Evolutionary conservation across 1,140 invertebrate genomes (phyloP).

Genomic region (Sarcophaga bullata): DNA sequence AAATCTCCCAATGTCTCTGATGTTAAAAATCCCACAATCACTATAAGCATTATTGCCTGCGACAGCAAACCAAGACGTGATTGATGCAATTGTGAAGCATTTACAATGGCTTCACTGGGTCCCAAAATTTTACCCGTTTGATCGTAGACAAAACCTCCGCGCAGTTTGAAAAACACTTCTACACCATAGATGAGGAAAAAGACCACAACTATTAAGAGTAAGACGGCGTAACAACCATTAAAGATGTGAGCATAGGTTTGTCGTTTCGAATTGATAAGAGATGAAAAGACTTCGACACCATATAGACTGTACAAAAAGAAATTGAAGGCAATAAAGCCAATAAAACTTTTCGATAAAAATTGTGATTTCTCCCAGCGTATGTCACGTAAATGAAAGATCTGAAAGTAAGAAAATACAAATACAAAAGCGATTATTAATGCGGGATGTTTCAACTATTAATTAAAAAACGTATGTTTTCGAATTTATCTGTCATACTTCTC

Average conservation of each 20-base stretch:
- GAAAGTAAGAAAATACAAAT: conserved; percentile 58
- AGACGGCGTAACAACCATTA: conserved; percentile 90
- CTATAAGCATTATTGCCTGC: conserved; percentile 86
- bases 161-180: conserved; percentile 94
- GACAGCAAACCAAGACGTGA: conserved; percentile 87
- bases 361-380: conserved; percentile 86
- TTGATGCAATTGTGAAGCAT: conserved; percentile 90
- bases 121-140: conserved; percentile 59
- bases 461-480: too few relatives aligned
- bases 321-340: conserved; percentile 93
- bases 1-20: conserved; percentile 90
- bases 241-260: conserved; percentile 76
- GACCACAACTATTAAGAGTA: conserved; percentile 89
- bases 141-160: conserved; percentile 67
- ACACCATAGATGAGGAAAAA: conserved; percentile 96
- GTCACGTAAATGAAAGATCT: conserved; percentile 91
- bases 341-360: conserved; percentile 92
- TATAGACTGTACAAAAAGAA: conserved; percentile 88
- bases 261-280: conserved; percentile 56
- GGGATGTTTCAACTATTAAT: too few relatives aligned
- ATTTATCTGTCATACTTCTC: too few relatives aligned
- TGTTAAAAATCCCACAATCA: conserved; percentile 87
- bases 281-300: conserved; percentile 76
- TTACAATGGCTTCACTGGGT: conserved; percentile 69
- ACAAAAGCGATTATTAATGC: background rate